Evolutionary conservation across 1,140 invertebrate species (phyloP), one percentile per base, ranked within the genome.

Genomic region (Monochamus saltuarius): DNA sequence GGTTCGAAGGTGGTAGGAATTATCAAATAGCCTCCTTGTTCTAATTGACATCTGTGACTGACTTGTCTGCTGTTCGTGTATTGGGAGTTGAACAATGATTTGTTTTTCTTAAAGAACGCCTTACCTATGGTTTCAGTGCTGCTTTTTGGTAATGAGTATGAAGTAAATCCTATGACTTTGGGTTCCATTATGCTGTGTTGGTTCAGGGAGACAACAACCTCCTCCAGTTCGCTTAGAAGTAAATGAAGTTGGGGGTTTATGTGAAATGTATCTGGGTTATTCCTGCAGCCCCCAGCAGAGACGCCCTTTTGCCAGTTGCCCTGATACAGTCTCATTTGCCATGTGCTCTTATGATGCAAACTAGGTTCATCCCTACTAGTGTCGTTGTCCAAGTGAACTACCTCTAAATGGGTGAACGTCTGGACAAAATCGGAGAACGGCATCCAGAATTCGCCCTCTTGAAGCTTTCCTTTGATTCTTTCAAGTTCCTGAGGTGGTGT

Each of bases 1-100:
- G 94, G 91, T 77, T 95, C 93, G 76, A 94, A 95, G 1, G 92
- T 95, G 1, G 94, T 95, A 9, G 94, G 92, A 68, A 96, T 83
- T 35, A 96, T 81, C 10, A 96, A 78, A 78, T 93, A 95, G 29
- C 87, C 86, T 1, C 92, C 92, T 67, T 89, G 84, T 70, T 94
- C 90, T 59, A 96, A 77, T 58, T 88, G 85, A 74, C 89, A 93
- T 59, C 64, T 54, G 42, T 66, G 83, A 71, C 85, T 88, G 36
- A 95, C 92, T 80, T 95, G 92, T 65, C 92, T 80, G 71, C 91
- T 93, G 73, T 96, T 96, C 9, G 91, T 94, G 71, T 95, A 96
- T 69, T 94, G 90, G 0, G 92, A 94, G 77, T 95, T 95, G 7
- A 94, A 84, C 45, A 92, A 81, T 14, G 90, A 93, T 67, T 94